Base-by-base conservation (phyloP, 2,113 vertebrate genomes). In the Petroica traversi region DNA sequence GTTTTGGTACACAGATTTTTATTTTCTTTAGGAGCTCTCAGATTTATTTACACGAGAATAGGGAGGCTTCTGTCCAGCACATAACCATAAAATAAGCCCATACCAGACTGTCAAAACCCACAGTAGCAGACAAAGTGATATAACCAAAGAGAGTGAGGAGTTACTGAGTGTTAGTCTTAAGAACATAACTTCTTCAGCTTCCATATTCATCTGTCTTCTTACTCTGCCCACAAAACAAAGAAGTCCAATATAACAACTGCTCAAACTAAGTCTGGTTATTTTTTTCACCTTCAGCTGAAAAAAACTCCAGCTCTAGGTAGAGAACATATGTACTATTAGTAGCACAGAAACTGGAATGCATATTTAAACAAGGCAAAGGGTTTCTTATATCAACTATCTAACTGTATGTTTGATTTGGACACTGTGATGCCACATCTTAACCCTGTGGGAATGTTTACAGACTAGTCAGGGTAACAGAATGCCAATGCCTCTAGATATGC, bases 11-110 rank as follows among this genome's bases (percentile, higher is more conserved):
- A 82, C 8, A 92, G 45, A 57, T 63, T 83, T 93, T 73, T 83
- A 74, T 72, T 79, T 61, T 85, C 68, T 43, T 76, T 33, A 79
- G 75, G 49, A 92, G 40, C 6, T 41, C 51, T 40, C 49, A 73
- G 59, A 85, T 76, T 51, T 94, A 92, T 85, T 93, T 88, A 36
- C 19, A 82, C 14, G 22, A 88, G 58, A 79, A 74, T 9, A 91
- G 69, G 74, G 87, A 95, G 67, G 85, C 19, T 79, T 89, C 87
- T 92, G 43, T 80, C 85, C 74, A 90, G 67, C 45, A 85, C 81
- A 67, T 29, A 91, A 63, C 59, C 46, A 74, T 89, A 94, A 91
- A 90, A 75, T 73, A 91, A 71, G 57, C 51, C 63, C 88, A 54
- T 72, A 94, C 31, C 14, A 86, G 49, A 52, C 51, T 91, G 78